phyloP scores from a whole-genome alignment of 1,140 invertebrate species.

The Drosophila grimshawi region DNA sequence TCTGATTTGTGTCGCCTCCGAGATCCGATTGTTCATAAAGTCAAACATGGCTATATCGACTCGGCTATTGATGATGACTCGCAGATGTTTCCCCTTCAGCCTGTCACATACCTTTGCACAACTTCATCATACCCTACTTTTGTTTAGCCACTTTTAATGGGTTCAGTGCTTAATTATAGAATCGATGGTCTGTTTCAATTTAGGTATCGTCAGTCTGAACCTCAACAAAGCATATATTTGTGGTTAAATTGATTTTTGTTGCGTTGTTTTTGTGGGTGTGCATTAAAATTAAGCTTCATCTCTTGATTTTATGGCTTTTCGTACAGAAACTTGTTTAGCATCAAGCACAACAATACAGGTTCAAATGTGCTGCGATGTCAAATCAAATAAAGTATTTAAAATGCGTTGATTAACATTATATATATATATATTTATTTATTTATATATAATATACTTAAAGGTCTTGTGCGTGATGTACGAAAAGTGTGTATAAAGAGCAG shows the following conservation, averaged over 20 bases:
- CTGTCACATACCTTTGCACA: too few species aligned
- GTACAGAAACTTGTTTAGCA: slow-evolving; percentile 10
- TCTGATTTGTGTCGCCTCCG: too few species aligned
- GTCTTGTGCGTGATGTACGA: too few species aligned
- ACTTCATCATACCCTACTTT: too few species aligned
- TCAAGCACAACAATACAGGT: neutral
- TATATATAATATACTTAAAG: neutral
- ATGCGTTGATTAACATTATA: neutral
- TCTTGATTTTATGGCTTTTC: slow-evolving; percentile 11
- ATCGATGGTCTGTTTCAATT: neutral
- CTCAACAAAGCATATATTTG: neutral
- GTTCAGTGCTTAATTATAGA: too few species aligned
- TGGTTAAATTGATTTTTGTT: neutral
- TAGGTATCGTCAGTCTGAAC: too few species aligned
- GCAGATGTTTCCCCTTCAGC: too few species aligned
- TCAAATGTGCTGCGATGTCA: slow-evolving; percentile 11
- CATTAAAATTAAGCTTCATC: neutral
- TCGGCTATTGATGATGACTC: too few species aligned
- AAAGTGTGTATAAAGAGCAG: neutral
- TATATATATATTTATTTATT: neutral
- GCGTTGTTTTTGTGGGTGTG: neutral
- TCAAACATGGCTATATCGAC: too few species aligned
- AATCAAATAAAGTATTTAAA: neutral
- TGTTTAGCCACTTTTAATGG: too few species aligned
- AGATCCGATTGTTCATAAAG: too few species aligned